phyloP scores from a whole-genome alignment of 2,113 vertebrate genomes.

The Corythornis cristatus region DNA sequence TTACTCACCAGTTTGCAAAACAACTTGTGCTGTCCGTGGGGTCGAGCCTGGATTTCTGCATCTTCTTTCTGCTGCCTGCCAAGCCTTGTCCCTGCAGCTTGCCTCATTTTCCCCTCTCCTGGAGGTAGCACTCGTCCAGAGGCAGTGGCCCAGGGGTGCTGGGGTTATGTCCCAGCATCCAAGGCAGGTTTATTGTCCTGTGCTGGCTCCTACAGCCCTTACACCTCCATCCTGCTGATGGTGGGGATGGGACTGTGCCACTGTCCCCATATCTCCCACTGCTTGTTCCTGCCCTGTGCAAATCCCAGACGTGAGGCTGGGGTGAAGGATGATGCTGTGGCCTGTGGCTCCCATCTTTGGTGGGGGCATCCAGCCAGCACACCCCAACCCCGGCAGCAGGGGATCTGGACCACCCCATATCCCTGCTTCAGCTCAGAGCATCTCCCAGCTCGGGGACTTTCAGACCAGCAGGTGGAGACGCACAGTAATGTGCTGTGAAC shows the following conservation, averaged over 20 bases:
- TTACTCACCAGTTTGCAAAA: not conserved
- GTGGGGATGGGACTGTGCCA: accelerated
- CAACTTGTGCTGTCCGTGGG: not conserved
- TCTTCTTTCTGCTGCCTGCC: not conserved
- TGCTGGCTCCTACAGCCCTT: accelerated
- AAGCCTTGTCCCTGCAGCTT: not conserved
- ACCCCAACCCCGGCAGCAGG: not conserved
- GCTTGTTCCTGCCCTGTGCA: not conserved
- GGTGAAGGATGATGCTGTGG: accelerated
- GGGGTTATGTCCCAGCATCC: not conserved
- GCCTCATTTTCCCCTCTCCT: not conserved
- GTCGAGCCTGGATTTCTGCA: not conserved
- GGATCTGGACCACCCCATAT: no score
- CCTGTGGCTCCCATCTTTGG: not conserved
- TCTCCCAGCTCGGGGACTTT: not conserved
- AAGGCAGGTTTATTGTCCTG: not conserved
- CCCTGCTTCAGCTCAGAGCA: accelerated
- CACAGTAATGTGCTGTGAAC: conserved; percentile 34
- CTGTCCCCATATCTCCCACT: accelerated
- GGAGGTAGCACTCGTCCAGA: accelerated
- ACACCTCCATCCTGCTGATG: accelerated
- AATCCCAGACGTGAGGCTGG: accelerated
- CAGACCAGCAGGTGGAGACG: conserved; percentile 78
- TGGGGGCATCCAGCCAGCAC: accelerated
- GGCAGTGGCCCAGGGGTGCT: not conserved